phyloP scores from a whole-genome alignment of 2,888 invertebrate species.

The Iselma pallidipennis region DNA sequence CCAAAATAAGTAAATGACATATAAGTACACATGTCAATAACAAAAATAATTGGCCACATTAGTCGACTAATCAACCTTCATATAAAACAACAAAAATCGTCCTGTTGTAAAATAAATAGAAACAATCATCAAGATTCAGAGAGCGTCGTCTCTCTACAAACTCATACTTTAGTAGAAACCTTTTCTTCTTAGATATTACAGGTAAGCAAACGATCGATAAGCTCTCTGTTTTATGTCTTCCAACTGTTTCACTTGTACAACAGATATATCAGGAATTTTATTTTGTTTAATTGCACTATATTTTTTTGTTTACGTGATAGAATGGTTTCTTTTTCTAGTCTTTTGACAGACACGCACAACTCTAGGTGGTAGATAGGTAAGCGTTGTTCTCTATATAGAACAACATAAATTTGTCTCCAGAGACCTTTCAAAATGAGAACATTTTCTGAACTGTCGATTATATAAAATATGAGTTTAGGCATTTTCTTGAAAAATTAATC shows the following conservation, averaged over 20 bases:
- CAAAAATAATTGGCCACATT: not conserved
- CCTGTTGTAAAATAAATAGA: not conserved
- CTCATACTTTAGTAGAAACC: not conserved
- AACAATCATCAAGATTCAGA: not conserved
- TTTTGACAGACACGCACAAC: too few relatives aligned
- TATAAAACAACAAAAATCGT: not conserved
- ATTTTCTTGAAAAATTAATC: too few relatives aligned
- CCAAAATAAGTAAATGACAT: not conserved
- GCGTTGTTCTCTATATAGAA: too few relatives aligned
- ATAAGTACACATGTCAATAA: not conserved
- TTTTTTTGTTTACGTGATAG: not conserved
- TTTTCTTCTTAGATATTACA: not conserved
- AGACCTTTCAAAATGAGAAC: too few relatives aligned
- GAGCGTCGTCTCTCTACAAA: not conserved
- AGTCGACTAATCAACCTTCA: not conserved
- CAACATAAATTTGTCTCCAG: too few relatives aligned
- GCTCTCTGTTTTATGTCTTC: not conserved
- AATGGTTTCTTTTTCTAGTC: too few relatives aligned
- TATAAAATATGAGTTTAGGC: too few relatives aligned
- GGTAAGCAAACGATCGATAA: not conserved
- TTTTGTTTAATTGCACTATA: slow-evolving; percentile 1
- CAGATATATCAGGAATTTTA: too few relatives aligned
- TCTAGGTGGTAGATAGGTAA: too few relatives aligned
- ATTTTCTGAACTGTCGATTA: too few relatives aligned
- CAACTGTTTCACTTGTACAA: not conserved